These are phyloP conservation scores for Heliothis virescens DNA, from an alignment of 1,140 invertebrate species.

Conservation along the genomic window DNA sequence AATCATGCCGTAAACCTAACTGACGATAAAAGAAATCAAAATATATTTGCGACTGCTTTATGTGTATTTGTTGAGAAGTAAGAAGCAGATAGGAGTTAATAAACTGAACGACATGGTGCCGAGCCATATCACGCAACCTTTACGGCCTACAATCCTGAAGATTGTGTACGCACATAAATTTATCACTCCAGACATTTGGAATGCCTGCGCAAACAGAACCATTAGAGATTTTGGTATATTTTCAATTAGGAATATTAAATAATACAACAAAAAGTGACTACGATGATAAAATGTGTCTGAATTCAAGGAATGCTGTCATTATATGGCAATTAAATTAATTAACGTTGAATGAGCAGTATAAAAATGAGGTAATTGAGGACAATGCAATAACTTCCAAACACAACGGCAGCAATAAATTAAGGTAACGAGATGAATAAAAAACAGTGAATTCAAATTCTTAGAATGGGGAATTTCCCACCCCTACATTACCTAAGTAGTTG, in stretches of 20 bases:
- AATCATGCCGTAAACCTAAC: background rate
- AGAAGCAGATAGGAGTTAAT: constrained; percentile 1
- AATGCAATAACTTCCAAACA: background rate
- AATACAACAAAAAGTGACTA: background rate
- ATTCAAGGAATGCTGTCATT: too few relatives aligned
- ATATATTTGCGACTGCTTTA: constrained; percentile 1
- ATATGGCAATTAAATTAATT: constrained; percentile 6
- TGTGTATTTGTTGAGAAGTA: background rate
- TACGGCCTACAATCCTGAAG: constrained; percentile 13
- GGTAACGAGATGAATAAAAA: background rate
- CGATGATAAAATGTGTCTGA: background rate
- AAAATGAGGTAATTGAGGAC: constrained; percentile 17
- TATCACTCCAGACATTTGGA: background rate
- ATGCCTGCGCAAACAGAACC: background rate
- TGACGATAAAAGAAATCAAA: background rate
- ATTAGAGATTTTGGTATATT: background rate
- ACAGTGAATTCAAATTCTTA: too few relatives aligned
- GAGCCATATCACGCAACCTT: constrained; percentile 21
- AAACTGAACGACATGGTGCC: constrained; percentile 15
- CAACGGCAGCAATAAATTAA: background rate
- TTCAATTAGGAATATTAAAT: background rate
- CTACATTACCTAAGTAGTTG: too few relatives aligned
- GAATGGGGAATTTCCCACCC: too few relatives aligned
- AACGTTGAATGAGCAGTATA: constrained; percentile 1
- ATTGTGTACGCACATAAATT: constrained; percentile 29